These are phyloP conservation scores for Helostoma temminkii DNA, from an alignment of 2,797 vertebrate species.

Conservation along the genomic window DNA sequence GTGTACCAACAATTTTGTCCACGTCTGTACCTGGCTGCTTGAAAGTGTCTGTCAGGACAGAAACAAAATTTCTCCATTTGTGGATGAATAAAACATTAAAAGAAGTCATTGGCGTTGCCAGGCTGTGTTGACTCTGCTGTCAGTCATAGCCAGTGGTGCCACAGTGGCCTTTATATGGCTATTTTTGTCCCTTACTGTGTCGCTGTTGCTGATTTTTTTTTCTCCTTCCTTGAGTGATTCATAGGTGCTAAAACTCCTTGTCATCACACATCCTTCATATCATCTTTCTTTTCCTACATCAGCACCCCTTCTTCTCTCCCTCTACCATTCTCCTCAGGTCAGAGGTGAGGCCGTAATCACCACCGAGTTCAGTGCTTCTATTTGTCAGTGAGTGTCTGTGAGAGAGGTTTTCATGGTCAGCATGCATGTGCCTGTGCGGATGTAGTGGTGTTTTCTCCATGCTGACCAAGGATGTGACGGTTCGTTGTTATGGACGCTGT, in stretches of 20 bases:
- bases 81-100: conserved; percentile 47
- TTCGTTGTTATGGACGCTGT: conserved; percentile 22
- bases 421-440: conserved; percentile 25
- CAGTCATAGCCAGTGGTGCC: conserved; percentile 7
- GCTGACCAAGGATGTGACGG: conserved; percentile 40
- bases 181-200: conserved; percentile 33
- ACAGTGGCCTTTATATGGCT: conserved; percentile 29
- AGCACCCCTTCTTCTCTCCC: conserved; percentile 13
- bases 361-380: conserved; percentile 9
- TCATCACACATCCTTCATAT: conserved; percentile 53
- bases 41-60: conserved; percentile 1
- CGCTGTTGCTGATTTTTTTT: conserved; percentile 26
- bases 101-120: conserved; percentile 19
- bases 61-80: conserved; percentile 1
- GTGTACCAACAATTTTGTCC: too few species aligned
- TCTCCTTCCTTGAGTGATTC: conserved; percentile 40
- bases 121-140: conserved; percentile 22
- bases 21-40: too few species aligned
- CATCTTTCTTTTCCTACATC: conserved; percentile 15
- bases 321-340: conserved; percentile 26
- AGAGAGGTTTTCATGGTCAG: conserved; percentile 29
- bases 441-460: conserved; percentile 21
- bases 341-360: conserved; percentile 25
- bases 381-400: conserved; percentile 6
- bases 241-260: conserved; percentile 40